Conservation (phyloP, 2,888 invertebrate species). For the Leptopilina syphax region DNA sequence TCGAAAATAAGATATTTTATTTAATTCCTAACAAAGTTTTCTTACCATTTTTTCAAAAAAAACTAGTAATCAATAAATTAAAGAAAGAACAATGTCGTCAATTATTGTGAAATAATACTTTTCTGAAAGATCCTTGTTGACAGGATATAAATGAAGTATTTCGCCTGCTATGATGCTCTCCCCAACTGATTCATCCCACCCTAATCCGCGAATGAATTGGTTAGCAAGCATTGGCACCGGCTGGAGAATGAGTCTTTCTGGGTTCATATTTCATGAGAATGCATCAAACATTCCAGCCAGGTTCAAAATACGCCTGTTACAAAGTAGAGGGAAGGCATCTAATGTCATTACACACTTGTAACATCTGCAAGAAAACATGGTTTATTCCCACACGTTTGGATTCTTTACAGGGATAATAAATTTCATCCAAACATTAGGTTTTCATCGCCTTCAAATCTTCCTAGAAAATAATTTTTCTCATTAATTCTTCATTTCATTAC, state of each 20-base stretch:
- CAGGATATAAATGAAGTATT: slow-evolving; percentile 28
- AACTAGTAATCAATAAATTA: too few relatives aligned
- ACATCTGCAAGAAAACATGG: slow-evolving; percentile 62
- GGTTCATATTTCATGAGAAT: slow-evolving; percentile 72
- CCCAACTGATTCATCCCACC: slow-evolving; percentile 13
- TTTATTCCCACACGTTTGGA: slow-evolving; percentile 44
- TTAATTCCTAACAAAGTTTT: too few relatives aligned
- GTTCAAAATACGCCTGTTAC: slow-evolving; percentile 67
- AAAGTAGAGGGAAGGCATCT: slow-evolving; percentile 51
- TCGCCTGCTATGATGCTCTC: background rate
- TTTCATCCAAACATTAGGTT: too few relatives aligned
- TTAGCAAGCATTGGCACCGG: slow-evolving; percentile 17
- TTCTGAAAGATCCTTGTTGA: background rate
- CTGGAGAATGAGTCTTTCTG: slow-evolving; percentile 50
- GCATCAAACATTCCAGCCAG: slow-evolving; percentile 56
- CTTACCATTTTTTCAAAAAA: too few relatives aligned
- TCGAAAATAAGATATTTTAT: too few relatives aligned
- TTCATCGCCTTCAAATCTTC: too few relatives aligned
- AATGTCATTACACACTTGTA: slow-evolving; percentile 52
- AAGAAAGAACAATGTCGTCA: too few relatives aligned
- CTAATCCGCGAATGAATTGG: slow-evolving; percentile 38
- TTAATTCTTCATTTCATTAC: too few relatives aligned
- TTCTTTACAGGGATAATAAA: too few relatives aligned
- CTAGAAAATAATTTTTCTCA: too few relatives aligned
- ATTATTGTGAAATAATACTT: slow-evolving; percentile 6